Percentiles rank a stretch among this genome's conserved stretches.
phyloP scores from a whole-genome alignment of 2,113 vertebrate genomes.

The Tinamus guttatus region DNA sequence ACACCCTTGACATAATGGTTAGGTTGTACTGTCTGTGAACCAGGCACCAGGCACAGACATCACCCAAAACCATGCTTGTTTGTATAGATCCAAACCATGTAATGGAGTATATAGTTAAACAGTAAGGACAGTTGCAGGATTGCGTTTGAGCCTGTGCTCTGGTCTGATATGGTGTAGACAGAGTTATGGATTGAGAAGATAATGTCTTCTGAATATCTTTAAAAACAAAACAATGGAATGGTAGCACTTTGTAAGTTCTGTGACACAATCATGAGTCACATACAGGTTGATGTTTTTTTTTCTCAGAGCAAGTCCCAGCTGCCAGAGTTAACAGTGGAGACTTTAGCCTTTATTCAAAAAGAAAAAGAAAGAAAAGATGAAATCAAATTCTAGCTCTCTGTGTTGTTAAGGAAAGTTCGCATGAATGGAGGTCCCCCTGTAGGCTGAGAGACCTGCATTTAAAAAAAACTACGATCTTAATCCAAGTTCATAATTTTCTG shows the following conservation, averaged over 20 bases:
- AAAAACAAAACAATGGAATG: not conserved
- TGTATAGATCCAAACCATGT: not conserved
- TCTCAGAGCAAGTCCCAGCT: not conserved
- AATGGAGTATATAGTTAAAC: not conserved
- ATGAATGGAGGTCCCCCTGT: not conserved
- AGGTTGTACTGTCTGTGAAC: not conserved
- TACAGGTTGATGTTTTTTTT: not conserved
- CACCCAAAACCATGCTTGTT: not conserved
- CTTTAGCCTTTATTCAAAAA: not conserved
- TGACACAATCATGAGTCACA: not conserved
- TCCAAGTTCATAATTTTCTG: not conserved
- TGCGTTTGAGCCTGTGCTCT: not conserved
- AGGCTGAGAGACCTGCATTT: not conserved
- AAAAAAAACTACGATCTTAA: constrained; percentile 8
- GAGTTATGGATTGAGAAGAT: not conserved
- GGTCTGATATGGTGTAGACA: not conserved
- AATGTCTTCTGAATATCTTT: not conserved
- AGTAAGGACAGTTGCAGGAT: not conserved
- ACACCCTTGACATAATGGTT: not conserved
- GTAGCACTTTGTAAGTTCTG: not conserved
- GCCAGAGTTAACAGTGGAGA: not conserved
- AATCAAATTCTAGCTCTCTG: not conserved
- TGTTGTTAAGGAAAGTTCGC: not conserved
- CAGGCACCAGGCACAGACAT: not conserved
- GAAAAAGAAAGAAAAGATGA: not conserved